phyloP scores from a whole-genome alignment of 37 sponge, comb jelly and placozoan species.

The Cliona cf. orientalis region DNA sequence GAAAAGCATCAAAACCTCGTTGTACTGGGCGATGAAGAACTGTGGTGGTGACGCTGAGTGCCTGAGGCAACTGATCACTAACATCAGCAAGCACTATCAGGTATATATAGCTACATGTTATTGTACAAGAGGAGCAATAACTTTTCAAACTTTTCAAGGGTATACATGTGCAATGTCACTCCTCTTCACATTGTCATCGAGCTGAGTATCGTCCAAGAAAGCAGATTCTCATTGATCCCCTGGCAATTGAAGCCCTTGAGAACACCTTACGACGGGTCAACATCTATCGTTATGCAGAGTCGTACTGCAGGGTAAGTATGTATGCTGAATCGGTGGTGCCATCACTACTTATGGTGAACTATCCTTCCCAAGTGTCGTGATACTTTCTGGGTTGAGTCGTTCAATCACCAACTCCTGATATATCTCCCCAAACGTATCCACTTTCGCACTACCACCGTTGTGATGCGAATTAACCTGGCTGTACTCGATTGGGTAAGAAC shows the following conservation, averaged over 20 bases:
- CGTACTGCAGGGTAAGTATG: constrained; percentile 22
- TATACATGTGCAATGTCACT: constrained; percentile 4
- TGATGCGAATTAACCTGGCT: constrained; percentile 35
- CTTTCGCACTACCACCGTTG: constrained; percentile 6
- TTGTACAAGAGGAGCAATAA: neutral
- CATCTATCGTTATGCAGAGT: constrained; percentile 6
- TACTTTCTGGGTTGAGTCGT: constrained; percentile 32
- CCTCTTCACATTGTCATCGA: neutral
- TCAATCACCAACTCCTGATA: constrained; percentile 40
- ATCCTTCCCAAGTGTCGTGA: constrained; percentile 42
- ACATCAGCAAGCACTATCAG: constrained; percentile 21
- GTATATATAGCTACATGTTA: neutral
- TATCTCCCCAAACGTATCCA: constrained; percentile 31
- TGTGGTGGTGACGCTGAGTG: neutral
- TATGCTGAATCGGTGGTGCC: neutral
- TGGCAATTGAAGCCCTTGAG: neutral
- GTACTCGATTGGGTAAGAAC: constrained; percentile 32
- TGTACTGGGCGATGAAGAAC: constrained; percentile 43
- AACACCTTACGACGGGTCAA: neutral
- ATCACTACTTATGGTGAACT: neutral
- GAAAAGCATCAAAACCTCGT: constrained; percentile 21
- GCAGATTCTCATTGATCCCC: neutral
- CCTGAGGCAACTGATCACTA: neutral
- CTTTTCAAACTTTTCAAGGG: neutral
- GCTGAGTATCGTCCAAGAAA: constrained; percentile 16